Evolutionary conservation across 2,888 invertebrate genomes (phyloP).

Genomic region (Drosophila tanythrix): DNA sequence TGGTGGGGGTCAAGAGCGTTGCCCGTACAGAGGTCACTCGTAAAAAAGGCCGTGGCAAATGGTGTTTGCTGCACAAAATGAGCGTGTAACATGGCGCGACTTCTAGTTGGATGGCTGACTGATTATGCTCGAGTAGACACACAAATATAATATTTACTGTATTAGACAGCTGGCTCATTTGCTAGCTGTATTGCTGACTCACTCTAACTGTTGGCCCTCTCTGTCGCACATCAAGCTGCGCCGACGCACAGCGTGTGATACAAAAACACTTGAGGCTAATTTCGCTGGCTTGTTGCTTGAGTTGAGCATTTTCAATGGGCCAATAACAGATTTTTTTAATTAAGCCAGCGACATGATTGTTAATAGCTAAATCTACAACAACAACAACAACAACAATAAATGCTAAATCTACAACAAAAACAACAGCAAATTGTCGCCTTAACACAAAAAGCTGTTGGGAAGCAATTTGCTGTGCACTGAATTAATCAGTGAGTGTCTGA

Average conservation of each 20-base stretch:
- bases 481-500: slow-evolving; percentile 45
- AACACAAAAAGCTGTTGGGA: slow-evolving; percentile 47
- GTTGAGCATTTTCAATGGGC: slow-evolving; percentile 35
- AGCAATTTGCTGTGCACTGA: slow-evolving; percentile 64
- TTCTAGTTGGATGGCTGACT: slow-evolving; percentile 46
- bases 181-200: slow-evolving; percentile 7
- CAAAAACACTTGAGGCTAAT: slow-evolving; percentile 74
- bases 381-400: slow-evolving; percentile 17
- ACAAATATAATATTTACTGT: slow-evolving; percentile 1
- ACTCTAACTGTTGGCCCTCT: not conserved
- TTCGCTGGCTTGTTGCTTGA: slow-evolving; percentile 54
- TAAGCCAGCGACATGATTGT: slow-evolving; percentile 61
- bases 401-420: slow-evolving; percentile 14
- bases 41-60: slow-evolving; percentile 57
- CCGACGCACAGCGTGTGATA: slow-evolving; percentile 71
- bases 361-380: slow-evolving; percentile 37
- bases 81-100: slow-evolving; percentile 38
- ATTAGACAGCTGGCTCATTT: slow-evolving; percentile 61
- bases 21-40: slow-evolving; percentile 64
- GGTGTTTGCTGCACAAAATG: slow-evolving; percentile 43
- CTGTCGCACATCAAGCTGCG: slow-evolving; percentile 40
- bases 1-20: slow-evolving; percentile 65
- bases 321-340: slow-evolving; percentile 64
- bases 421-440: slow-evolving; percentile 42
- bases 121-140: slow-evolving; percentile 36